Percentiles rank a stretch among this genome's conserved stretches.
Evolutionary conservation across 1,140 invertebrate species (phyloP).

Genomic region (Sesamia nonagrioides): DNA sequence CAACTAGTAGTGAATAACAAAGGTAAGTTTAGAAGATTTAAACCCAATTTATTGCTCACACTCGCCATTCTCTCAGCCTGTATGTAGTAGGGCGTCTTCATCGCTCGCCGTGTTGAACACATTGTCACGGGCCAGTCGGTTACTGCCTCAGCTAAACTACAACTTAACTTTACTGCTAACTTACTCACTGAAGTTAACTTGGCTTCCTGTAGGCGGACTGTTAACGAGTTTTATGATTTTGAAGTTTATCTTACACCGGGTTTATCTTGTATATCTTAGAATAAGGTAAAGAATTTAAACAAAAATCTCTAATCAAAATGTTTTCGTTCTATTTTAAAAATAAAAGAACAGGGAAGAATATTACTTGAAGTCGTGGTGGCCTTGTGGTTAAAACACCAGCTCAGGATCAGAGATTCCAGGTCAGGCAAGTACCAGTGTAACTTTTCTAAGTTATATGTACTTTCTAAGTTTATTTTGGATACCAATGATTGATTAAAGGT

Average conservation of each 20-base stretch:
- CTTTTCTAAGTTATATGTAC: too few relatives aligned
- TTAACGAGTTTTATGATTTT: background rate
- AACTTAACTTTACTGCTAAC: conserved; percentile 9
- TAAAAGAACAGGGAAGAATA: background rate
- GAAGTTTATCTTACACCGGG: background rate
- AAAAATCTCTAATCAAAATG: too few relatives aligned
- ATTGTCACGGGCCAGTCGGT: background rate
- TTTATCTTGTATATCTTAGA: background rate
- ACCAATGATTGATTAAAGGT: too few relatives aligned
- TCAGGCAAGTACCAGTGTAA: too few relatives aligned
- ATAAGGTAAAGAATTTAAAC: background rate
- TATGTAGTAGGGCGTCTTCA: conserved; percentile 31
- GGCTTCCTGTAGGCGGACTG: background rate
- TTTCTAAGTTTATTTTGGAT: too few relatives aligned
- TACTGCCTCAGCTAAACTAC: background rate
- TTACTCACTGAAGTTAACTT: conserved; percentile 5
- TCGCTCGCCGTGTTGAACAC: conserved; percentile 3
- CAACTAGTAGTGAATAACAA: background rate
- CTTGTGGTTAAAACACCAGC: too few relatives aligned
- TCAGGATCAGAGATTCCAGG: too few relatives aligned
- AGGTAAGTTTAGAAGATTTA: background rate
- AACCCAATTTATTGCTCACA: background rate
- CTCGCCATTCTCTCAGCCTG: background rate
- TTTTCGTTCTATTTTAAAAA: too few relatives aligned
- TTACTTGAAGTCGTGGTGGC: too few relatives aligned